Evolutionary conservation across 2,888 invertebrate genomes (phyloP), one percentile per base, ranked within the genome.

Genomic region (Lampropteryx suffumata): DNA sequence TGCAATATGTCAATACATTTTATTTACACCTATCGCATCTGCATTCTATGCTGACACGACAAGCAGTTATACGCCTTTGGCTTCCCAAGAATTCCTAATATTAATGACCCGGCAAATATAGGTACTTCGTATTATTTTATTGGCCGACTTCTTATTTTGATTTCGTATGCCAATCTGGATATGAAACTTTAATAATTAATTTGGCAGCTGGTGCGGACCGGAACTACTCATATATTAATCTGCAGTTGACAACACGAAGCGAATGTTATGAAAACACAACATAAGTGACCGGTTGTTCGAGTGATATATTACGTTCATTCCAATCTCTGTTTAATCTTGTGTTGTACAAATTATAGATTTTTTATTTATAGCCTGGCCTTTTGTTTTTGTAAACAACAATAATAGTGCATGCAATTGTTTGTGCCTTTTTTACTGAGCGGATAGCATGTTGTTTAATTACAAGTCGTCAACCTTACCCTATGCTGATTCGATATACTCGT

Each of bases 161-260:
- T 48, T 24, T 21, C 13, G 8, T 40, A 40, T 53, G 50, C 55
- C 55, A 54, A 55, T 56, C 50, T 52, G 47, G 54, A 59, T 54
- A 54, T 57, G 28, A 54, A 48, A 39, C 39, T 39, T 48, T 40
- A 36, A 54, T 58, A 55, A 62, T 63, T 57, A 68, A 73, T 73
- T 67, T 76, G 76, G 72, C 82, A 78, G 67, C 68, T 65, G 17
- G 17, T 4, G 69, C 50, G 54, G 66, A 71, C 73, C 68, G 65
- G 67, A 71, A 69, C 75, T 64, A n/a, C n/a, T n/a, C n/a, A n/a
- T n/a, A 75, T 71, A 74, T 69, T 67, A 75, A 69, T 66, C 63
- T 70, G 65, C 58, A 59, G 67, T 79, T 84, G 84, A 82, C 84
- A 84, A 57, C 61, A 50, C 52, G 50, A 52, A 59, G 46, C 36